A percentile compares a stretch with the other conserved stretches of the same genome.
These are phyloP conservation scores for Peromyscus aztecus DNA, from an alignment of 2,797 vertebrate genomes.

Conservation along the genomic window DNA sequence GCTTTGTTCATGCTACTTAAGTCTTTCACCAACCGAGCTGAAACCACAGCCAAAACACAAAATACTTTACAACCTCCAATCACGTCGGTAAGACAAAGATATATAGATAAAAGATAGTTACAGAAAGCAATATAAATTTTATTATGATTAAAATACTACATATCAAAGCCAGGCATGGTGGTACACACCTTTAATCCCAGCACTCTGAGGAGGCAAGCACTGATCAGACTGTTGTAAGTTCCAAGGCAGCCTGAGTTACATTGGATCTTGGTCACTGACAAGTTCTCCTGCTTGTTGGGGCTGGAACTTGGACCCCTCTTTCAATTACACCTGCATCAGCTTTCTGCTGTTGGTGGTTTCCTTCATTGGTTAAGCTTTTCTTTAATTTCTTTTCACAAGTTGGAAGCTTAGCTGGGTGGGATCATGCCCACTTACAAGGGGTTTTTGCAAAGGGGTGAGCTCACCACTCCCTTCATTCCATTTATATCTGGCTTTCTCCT, in stretches of 20 bases:
- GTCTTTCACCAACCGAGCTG: not conserved
- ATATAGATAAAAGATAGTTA: not conserved
- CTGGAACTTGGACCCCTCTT: not conserved
- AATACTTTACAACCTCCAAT: not conserved
- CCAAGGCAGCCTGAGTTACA: not conserved
- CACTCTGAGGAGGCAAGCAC: not conserved
- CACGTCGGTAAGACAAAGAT: not conserved
- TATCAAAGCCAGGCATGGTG: not conserved
- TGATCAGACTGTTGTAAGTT: not conserved
- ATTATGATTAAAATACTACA: not conserved
- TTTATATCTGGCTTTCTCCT: not conserved
- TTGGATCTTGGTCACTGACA: not conserved
- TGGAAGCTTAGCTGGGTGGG: not conserved
- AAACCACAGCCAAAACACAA: not conserved
- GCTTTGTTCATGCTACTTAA: not conserved
- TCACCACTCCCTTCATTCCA: not conserved
- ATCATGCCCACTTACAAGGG: not conserved
- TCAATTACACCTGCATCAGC: not conserved
- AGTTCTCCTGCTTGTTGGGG: not conserved
- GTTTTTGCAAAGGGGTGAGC: not conserved
- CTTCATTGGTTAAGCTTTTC: not conserved
- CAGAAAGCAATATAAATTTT: slow-evolving; percentile 26
- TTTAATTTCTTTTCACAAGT: not conserved
- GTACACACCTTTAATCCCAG: not conserved
- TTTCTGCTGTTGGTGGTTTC: not conserved